Evolutionary conservation across 2,888 invertebrate species (phyloP), one percentile per base, ranked within the genome.

Genomic region (Trisateles emortualis): DNA sequence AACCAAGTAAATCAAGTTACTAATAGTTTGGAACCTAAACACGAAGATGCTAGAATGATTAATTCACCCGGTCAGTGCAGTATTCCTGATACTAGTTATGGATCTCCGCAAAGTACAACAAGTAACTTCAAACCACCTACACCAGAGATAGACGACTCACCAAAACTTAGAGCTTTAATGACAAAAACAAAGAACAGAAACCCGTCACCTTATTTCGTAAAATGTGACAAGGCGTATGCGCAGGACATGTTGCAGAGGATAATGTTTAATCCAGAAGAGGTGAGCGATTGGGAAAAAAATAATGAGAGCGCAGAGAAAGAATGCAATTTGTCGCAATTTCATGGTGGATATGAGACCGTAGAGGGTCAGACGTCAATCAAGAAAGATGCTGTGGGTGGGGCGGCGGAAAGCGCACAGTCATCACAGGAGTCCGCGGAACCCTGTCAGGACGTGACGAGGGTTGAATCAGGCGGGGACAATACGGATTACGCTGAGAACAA

Each of bases 161-260:
- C 94, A 10, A 95, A 95, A 35, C 78, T 95, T 14, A 89, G 95
- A 64, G 94, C 95, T 0, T 76, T 95, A 44, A 82, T 95, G 49
- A 93, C 93, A 2, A 86, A 88, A 53, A 79, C 84, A 0, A 72
- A 63, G 3, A 67, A 52, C 51, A 87, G 82, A 78, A 89, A 81
- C 63, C 68, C 67, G 32, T 74, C 74, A 63, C 79, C 83, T 76
- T 79, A 79, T 80, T 88, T 79, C 36, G 59, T 72, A 1, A 84
- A 88, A 74, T 68, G 61, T 68, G 80, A 84, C 41, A 84, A 88
- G 64, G 58, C 79, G 16, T 86, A 83, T 43, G 66, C 79, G 14
- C 83, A 86, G 63, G 84, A 87, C 60, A 75, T 82, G 56, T 59
- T 82, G 56, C 84, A 86, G 53, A 81, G 73, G 32, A 83, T 81